Percentiles rank a stretch among this genome's conserved stretches.
These are phyloP conservation scores for Falco biarmicus DNA, from an alignment of 2,797 vertebrate genomes.

Conservation along the genomic window DNA sequence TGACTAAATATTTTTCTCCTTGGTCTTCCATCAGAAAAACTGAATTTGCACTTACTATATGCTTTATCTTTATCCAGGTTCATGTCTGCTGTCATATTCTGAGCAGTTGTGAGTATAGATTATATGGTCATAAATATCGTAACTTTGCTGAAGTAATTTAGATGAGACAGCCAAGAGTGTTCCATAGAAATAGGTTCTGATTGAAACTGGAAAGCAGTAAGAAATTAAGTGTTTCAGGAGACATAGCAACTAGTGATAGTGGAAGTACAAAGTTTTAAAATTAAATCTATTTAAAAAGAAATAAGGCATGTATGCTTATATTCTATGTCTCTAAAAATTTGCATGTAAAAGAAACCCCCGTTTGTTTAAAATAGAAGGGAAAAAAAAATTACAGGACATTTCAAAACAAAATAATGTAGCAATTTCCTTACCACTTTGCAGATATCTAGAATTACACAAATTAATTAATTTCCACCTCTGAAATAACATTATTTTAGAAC, in stretches of 20 bases:
- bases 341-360: rapidly evolving
- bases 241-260: neutral
- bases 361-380: neutral
- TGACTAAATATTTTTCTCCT: neutral
- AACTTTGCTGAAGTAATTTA: neutral
- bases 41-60: neutral
- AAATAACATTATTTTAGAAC: neutral
- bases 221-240: neutral
- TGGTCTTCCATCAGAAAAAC: neutral
- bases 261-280: neutral
- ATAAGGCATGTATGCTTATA: neutral
- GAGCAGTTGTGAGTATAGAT: neutral
- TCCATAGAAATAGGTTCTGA: neutral
- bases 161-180: neutral
- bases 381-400: neutral
- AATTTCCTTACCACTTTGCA: neutral
- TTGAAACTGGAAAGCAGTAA: neutral
- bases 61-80: neutral
- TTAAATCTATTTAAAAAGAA: neutral
- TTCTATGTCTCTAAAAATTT: neutral
- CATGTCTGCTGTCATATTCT: neutral
- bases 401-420: neutral
- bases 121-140: neutral
- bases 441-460: neutral
- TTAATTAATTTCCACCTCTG: neutral